A percentile compares a stretch with the other conserved stretches of the same genome.
These are phyloP conservation scores for Nematopogon swammerdamellus DNA, from an alignment of 2,888 invertebrate species.

Conservation along the genomic window DNA sequence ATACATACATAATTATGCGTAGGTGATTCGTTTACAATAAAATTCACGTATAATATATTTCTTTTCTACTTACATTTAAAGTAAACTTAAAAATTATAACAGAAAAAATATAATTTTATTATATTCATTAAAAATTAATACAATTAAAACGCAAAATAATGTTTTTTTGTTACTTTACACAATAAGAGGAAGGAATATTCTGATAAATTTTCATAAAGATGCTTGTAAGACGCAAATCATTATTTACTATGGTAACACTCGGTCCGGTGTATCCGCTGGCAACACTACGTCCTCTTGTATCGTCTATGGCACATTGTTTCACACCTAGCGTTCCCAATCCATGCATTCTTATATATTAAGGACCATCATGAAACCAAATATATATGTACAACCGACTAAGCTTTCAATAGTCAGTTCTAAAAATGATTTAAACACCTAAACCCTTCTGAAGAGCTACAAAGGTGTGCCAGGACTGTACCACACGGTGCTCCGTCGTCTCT, in stretches of 20 bases:
- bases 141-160: conserved; percentile 42
- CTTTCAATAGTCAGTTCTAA: too few relatives aligned
- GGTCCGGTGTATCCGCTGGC: conserved; percentile 48
- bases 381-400: too few relatives aligned
- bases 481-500: too few relatives aligned
- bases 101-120: conserved; percentile 28
- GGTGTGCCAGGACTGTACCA: too few relatives aligned
- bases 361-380: conserved; percentile 28
- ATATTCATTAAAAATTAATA: conserved; percentile 40
- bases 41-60: conserved; percentile 20
- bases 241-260: conserved; percentile 43
- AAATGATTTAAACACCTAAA: too few relatives aligned
- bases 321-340: conserved; percentile 26
- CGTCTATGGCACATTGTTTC: conserved; percentile 41
- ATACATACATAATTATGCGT: too few relatives aligned
- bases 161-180: conserved; percentile 42
- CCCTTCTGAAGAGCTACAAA: too few relatives aligned
- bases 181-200: conserved; percentile 29
- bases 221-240: not conserved
- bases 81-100: conserved; percentile 28
- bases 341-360: conserved; percentile 48
- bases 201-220: conserved; percentile 12
- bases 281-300: conserved; percentile 23
- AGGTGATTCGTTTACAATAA: too few relatives aligned
- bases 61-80: conserved; percentile 42